phyloP scores from a whole-genome alignment of 1,140 invertebrate genomes.

The Dryas iulia region DNA sequence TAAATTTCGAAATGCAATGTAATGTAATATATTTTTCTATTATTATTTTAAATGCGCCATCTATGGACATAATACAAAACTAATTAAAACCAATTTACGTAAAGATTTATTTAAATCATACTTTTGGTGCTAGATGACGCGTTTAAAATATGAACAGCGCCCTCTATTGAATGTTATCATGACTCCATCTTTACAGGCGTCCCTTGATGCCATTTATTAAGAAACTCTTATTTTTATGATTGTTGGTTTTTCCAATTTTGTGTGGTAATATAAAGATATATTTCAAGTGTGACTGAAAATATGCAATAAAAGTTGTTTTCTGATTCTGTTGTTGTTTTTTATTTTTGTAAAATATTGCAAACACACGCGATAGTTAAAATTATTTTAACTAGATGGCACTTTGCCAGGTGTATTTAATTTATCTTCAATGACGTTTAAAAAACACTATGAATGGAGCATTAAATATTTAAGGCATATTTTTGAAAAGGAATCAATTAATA shows the following conservation, averaged over 20 bases:
- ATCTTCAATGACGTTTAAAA: not conserved
- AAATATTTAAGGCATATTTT: not conserved
- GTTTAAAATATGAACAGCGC: not conserved
- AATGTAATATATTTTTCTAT: not conserved
- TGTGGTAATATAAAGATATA: not conserved
- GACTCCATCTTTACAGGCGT: no score
- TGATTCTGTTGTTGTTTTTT: not conserved
- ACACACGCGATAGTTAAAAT: not conserved
- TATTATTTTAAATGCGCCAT: slow-evolving; percentile 4
- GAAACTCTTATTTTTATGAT: no score
- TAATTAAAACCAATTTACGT: not conserved
- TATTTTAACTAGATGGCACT: not conserved
- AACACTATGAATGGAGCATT: not conserved
- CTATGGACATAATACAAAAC: slow-evolving; percentile 4
- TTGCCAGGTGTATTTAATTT: not conserved
- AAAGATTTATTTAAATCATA: not conserved
- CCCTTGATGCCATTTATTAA: no score
- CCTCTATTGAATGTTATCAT: not conserved
- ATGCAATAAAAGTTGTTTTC: not conserved
- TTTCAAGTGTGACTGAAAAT: not conserved
- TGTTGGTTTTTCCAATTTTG: not conserved
- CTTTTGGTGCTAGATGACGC: not conserved
- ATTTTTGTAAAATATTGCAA: not conserved
- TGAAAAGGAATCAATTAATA: not conserved
- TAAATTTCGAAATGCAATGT: not conserved